Percentiles rank a stretch among this genome's conserved stretches.
Evolutionary conservation across 92 coral and sea anemone genomes (phyloP).

Genomic region (Nematostella vectensis): DNA sequence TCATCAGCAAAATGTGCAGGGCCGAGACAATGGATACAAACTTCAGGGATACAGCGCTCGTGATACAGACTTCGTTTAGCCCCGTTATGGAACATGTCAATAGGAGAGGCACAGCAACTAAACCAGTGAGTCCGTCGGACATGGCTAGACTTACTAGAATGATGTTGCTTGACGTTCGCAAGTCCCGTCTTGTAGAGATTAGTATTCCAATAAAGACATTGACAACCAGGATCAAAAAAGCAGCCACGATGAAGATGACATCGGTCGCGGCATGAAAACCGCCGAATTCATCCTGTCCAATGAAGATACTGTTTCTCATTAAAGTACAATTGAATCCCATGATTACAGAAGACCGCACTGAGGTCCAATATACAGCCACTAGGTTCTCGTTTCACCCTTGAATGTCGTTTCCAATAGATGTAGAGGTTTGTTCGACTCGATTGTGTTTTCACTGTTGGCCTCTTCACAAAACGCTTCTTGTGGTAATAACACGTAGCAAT

Average conservation of each 20-base stretch:
- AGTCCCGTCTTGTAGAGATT: constrained; percentile 21
- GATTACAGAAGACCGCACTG: no score
- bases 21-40: constrained; percentile 25
- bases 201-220: constrained; percentile 21
- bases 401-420: no score
- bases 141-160: constrained; percentile 23
- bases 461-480: no score
- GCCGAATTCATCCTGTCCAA: neutral
- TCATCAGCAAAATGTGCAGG: constrained; percentile 19
- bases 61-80: constrained; percentile 15
- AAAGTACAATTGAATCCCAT: no score
- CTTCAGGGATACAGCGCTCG: constrained; percentile 19
- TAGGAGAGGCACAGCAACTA: constrained; percentile 17
- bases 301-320: neutral
- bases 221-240: constrained; percentile 14
- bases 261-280: constrained; percentile 22
- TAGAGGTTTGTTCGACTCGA: no score
- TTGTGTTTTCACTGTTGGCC: no score
- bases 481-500: no score
- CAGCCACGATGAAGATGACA: constrained; percentile 7
- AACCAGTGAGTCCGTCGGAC: constrained; percentile 29
- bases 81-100: constrained; percentile 6
- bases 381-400: no score
- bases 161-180: constrained; percentile 27
- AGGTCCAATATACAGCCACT: no score